Conservation (phyloP, 2,113 vertebrate species). For the Ornithorhynchus anatinus region DNA sequence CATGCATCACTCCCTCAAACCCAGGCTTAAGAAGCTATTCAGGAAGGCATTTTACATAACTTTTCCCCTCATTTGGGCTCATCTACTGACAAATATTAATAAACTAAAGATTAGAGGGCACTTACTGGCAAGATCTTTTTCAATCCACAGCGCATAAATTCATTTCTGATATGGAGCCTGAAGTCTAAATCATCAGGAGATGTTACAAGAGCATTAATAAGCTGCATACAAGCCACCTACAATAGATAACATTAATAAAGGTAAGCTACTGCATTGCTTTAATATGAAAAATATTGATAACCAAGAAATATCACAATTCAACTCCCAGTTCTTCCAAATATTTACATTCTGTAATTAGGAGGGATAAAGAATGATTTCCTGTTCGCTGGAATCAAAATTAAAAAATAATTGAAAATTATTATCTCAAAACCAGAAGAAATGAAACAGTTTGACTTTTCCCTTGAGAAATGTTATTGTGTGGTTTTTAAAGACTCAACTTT, state of each 20-base stretch:
- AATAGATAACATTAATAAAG: slow-evolving; percentile 60
- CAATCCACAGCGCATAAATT: slow-evolving; percentile 97
- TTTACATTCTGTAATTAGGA: no score
- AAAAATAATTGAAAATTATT: no score
- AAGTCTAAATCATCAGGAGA: slow-evolving; percentile 98
- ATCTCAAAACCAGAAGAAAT: no score
- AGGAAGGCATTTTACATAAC: slow-evolving; percentile 40
- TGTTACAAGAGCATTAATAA: slow-evolving; percentile 97
- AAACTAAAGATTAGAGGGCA: slow-evolving; percentile 53
- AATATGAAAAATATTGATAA: background rate
- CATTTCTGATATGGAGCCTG: slow-evolving; percentile 97
- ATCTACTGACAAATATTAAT: slow-evolving; percentile 78
- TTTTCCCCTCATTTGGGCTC: slow-evolving; percentile 47
- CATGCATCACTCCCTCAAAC: slow-evolving; percentile 18
- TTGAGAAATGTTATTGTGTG: no score
- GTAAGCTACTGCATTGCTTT: background rate
- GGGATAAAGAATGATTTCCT: no score
- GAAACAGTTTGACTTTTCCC: no score
- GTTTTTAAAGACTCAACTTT: no score
- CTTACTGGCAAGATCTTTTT: slow-evolving; percentile 95
- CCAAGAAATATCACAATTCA: background rate
- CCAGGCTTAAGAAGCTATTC: slow-evolving; percentile 51
- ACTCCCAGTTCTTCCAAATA: background rate
- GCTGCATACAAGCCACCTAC: slow-evolving; percentile 98
- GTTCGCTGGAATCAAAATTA: no score